Evolutionary conservation across 2,113 vertebrate species (phyloP).

Genomic region (Danionella cerebrum): DNA sequence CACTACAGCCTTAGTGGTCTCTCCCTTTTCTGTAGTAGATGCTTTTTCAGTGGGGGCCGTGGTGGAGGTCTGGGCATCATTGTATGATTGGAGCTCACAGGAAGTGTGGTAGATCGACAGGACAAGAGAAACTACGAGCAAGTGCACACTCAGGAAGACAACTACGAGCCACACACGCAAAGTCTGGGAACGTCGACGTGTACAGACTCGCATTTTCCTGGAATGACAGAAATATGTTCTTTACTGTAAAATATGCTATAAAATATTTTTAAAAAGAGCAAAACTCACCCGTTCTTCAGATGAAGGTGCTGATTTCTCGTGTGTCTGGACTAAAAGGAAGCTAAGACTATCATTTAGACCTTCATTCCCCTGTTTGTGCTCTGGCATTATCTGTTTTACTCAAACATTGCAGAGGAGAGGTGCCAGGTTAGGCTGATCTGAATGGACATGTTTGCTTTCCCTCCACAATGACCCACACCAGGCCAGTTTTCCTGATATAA

Average conservation of each 20-base stretch:
- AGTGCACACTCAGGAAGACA: slow-evolving; percentile 57
- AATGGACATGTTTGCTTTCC: slow-evolving; percentile 40
- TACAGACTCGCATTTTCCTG: slow-evolving; percentile 44
- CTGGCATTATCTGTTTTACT: background rate
- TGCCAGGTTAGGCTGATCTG: slow-evolving; percentile 62
- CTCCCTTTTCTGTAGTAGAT: background rate
- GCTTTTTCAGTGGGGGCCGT: background rate
- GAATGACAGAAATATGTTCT: background rate
- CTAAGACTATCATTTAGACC: slow-evolving; percentile 1
- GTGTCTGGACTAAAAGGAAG: slow-evolving; percentile 11
- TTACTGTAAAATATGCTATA: background rate
- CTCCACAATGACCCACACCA: no score
- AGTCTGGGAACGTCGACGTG: slow-evolving; percentile 58
- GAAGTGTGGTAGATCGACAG: slow-evolving; percentile 22
- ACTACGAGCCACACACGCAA: slow-evolving; percentile 59
- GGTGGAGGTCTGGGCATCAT: background rate
- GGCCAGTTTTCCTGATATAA: no score
- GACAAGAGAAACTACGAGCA: slow-evolving; percentile 56
- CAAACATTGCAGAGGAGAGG: background rate
- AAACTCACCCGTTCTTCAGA: slow-evolving; percentile 1
- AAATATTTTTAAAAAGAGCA: background rate
- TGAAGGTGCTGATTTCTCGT: slow-evolving; percentile 37
- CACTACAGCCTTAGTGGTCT: background rate
- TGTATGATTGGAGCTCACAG: slow-evolving; percentile 38
- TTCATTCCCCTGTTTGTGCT: slow-evolving; percentile 28